These are phyloP conservation scores for Anas platyrhynchos DNA, from an alignment of 2,113 vertebrate species.

Conservation along the genomic window DNA sequence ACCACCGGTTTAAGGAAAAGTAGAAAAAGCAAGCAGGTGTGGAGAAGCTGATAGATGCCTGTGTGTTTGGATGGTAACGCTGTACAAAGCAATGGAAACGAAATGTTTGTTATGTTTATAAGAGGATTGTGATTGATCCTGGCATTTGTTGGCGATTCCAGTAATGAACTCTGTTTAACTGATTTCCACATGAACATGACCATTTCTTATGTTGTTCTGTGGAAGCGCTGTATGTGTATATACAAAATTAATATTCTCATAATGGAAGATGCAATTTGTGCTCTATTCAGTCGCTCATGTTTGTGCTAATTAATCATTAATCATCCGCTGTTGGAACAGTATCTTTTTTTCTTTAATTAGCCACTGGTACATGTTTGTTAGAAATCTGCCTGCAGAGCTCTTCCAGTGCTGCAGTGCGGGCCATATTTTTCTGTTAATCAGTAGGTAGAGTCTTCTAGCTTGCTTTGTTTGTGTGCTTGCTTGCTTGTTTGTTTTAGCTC, in stretches of 20 bases:
- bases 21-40: neutral
- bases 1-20: neutral
- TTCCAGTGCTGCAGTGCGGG: neutral
- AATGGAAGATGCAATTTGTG: slow-evolving; percentile 31
- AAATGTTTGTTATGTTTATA: neutral
- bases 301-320: slow-evolving; percentile 71
- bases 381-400: slow-evolving; percentile 23
- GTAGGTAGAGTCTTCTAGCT: neutral
- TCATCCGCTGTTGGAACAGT: slow-evolving; percentile 49
- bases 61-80: neutral
- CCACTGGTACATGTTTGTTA: neutral
- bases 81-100: neutral
- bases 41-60: neutral
- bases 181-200: neutral
- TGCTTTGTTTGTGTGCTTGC: neutral
- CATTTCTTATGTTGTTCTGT: neutral
- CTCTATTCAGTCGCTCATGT: neutral
- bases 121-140: neutral
- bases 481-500: neutral
- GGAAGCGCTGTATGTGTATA: neutral
- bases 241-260: slow-evolving; percentile 28
- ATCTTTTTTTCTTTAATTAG: slow-evolving; percentile 49
- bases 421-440: neutral
- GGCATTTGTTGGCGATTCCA: neutral
- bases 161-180: neutral